phyloP scores from a whole-genome alignment of 2,888 invertebrate genomes.

The Cryptus armator region DNA sequence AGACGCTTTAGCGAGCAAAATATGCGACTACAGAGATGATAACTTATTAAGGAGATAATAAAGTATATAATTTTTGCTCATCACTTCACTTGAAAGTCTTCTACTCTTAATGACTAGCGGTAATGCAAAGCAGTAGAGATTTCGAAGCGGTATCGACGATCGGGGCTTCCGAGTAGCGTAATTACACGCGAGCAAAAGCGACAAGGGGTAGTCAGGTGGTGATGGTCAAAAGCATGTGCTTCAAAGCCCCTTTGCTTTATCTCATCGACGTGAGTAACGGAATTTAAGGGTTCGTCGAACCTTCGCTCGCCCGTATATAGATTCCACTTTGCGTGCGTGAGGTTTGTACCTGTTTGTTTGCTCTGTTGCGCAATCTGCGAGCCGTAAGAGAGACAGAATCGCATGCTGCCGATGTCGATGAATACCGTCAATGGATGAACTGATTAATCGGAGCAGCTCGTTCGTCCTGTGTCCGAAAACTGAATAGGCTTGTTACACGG shows the following conservation, averaged over 20 bases:
- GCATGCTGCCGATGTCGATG: not conserved
- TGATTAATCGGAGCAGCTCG: constrained; percentile 51
- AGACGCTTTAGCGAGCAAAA: constrained; percentile 41
- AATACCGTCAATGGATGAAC: constrained; percentile 53
- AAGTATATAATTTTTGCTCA: constrained; percentile 54
- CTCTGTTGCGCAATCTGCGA: constrained; percentile 11
- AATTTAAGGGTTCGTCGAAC: constrained; percentile 54
- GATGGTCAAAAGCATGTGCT: constrained; percentile 61
- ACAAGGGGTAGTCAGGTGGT: constrained; percentile 67
- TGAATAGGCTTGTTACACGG: constrained; percentile 31
- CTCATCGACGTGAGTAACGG: constrained; percentile 47
- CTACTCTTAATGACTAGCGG: constrained; percentile 46
- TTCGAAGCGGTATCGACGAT: constrained; percentile 45
- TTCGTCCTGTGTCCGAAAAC: constrained; percentile 30
- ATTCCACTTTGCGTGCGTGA: constrained; percentile 22
- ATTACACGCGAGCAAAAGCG: constrained; percentile 70
- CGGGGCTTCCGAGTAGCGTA: constrained; percentile 69
- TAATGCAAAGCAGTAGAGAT: constrained; percentile 45
- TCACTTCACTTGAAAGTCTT: constrained; percentile 31
- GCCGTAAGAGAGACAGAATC: not conserved
- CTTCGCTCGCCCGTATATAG: constrained; percentile 33
- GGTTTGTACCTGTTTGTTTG: constrained; percentile 43
- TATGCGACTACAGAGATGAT: constrained; percentile 38
- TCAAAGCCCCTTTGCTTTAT: constrained; percentile 63
- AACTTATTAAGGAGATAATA: constrained; percentile 47